Evolutionary conservation across 2,797 vertebrate genomes (phyloP).

Genomic region (Danio aesculapii): DNA sequence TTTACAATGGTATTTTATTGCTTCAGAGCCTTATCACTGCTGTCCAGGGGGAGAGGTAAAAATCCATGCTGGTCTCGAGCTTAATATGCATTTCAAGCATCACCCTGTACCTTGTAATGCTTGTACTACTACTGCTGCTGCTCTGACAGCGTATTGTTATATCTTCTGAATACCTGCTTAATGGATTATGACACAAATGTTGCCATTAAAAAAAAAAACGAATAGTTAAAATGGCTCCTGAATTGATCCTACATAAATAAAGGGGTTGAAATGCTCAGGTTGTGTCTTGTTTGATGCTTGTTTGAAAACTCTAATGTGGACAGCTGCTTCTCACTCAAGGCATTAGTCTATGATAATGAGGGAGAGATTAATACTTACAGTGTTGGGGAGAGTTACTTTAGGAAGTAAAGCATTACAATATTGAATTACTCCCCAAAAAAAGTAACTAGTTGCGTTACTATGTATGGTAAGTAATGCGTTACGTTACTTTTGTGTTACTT

Average conservation of each 20-base stretch:
- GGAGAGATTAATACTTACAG: too few relatives aligned
- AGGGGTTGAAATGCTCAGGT: background rate
- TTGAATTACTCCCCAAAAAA: too few relatives aligned
- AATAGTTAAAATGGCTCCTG: background rate
- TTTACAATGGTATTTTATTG: constrained; percentile 5
- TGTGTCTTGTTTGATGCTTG: background rate
- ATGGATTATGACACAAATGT: background rate
- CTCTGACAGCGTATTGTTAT: background rate
- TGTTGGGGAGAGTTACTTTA: too few relatives aligned
- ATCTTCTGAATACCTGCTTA: background rate
- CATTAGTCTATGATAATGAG: too few relatives aligned
- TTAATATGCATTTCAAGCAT: background rate
- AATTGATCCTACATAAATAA: constrained; percentile 5
- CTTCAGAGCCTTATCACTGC: background rate
- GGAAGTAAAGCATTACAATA: too few relatives aligned
- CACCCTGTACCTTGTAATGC: background rate
- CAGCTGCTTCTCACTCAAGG: too few relatives aligned
- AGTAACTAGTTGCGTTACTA: too few relatives aligned
- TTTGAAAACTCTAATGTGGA: too few relatives aligned
- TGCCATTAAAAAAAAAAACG: background rate
- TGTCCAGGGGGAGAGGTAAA: background rate
- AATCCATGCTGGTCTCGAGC: background rate
- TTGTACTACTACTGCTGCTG: background rate
- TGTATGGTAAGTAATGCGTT: too few relatives aligned
- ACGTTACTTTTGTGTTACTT: too few relatives aligned